A percentile compares a stretch with the other conserved stretches of the same genome.
Evolutionary conservation across 2,888 invertebrate species (phyloP).

Genomic region (Eupithecia inturbata): DNA sequence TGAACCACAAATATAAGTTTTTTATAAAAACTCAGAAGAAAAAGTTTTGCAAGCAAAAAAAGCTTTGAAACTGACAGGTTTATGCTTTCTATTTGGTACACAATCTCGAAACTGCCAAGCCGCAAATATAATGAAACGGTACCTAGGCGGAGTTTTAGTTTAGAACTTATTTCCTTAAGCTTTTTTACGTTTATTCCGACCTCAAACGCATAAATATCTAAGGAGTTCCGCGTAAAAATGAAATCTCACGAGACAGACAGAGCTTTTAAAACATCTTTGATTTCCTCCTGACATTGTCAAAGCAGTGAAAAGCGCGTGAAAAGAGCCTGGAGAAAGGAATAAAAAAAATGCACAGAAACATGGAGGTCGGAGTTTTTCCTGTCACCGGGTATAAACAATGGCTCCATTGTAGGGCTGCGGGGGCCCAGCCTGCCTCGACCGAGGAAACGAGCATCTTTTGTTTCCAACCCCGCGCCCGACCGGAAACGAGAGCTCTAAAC

Average conservation of each 20-base stretch:
- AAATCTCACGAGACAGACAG: slow-evolving; percentile 53
- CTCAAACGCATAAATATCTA: slow-evolving; percentile 6
- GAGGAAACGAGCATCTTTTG: slow-evolving; percentile 84
- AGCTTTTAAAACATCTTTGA: slow-evolving; percentile 74
- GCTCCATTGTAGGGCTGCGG: slow-evolving; percentile 72
- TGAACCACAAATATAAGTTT: slow-evolving; percentile 46
- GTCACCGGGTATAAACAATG: slow-evolving; percentile 84
- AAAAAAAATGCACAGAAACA: slow-evolving; percentile 82
- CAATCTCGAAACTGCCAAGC: slow-evolving; percentile 10
- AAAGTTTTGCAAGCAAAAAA: slow-evolving; percentile 37
- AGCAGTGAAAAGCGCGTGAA: slow-evolving; percentile 68
- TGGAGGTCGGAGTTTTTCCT: slow-evolving; percentile 84
- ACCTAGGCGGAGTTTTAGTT: not conserved
- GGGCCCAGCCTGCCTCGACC: slow-evolving; percentile 57
- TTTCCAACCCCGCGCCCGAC: slow-evolving; percentile 69
- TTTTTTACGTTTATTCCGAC: not conserved
- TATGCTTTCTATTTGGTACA: slow-evolving; percentile 24
- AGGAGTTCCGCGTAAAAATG: slow-evolving; percentile 31
- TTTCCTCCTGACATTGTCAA: slow-evolving; percentile 73
- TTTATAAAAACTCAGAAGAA: slow-evolving; percentile 43
- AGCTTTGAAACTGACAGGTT: slow-evolving; percentile 26
- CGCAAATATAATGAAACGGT: slow-evolving; percentile 11
- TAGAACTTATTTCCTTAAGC: not conserved
- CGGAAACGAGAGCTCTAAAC: slow-evolving; percentile 78
- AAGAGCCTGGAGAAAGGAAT: slow-evolving; percentile 66